Percentiles rank a stretch among this genome's conserved stretches.
These are phyloP conservation scores for Strix uralensis DNA, from an alignment of 2,113 vertebrate species.

Conservation along the genomic window DNA sequence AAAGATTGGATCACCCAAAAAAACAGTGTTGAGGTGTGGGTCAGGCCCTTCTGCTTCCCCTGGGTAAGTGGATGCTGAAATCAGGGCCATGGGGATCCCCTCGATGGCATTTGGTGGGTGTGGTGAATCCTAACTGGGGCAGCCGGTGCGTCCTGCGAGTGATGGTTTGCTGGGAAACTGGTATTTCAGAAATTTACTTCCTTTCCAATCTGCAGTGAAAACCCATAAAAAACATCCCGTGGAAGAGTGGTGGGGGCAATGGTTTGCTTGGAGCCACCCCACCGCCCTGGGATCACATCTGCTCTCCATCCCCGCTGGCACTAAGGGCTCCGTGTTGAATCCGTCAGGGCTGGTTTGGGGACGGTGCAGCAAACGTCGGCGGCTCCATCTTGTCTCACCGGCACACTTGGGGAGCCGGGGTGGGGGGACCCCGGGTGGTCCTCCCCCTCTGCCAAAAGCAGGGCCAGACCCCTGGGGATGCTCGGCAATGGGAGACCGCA, in stretches of 20 bases:
- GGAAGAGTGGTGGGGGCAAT: too few relatives aligned
- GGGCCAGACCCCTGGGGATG: background rate
- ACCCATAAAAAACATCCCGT: too few relatives aligned
- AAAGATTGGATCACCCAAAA: background rate
- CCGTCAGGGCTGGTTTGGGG: background rate
- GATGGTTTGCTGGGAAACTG: background rate
- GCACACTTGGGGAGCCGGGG: rapidly evolving
- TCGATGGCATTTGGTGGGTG: background rate
- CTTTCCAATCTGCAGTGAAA: background rate
- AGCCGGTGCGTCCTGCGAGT: rapidly evolving
- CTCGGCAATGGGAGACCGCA: background rate
- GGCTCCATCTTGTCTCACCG: background rate
- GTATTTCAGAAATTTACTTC: background rate
- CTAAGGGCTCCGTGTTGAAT: background rate
- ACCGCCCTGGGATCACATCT: background rate
- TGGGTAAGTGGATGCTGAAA: background rate
- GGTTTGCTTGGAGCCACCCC: too few relatives aligned
- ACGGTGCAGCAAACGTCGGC: rapidly evolving
- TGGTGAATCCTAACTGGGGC: background rate
- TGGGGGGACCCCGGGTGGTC: background rate
- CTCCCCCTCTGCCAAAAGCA: rapidly evolving
- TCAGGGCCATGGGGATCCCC: background rate
- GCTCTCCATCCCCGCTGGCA: background rate
- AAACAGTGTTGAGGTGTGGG: background rate
- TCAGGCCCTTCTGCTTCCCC: too few relatives aligned